Conservation (phyloP, 2,888 invertebrate genomes). For the Cryptocephalus primarius region DNA sequence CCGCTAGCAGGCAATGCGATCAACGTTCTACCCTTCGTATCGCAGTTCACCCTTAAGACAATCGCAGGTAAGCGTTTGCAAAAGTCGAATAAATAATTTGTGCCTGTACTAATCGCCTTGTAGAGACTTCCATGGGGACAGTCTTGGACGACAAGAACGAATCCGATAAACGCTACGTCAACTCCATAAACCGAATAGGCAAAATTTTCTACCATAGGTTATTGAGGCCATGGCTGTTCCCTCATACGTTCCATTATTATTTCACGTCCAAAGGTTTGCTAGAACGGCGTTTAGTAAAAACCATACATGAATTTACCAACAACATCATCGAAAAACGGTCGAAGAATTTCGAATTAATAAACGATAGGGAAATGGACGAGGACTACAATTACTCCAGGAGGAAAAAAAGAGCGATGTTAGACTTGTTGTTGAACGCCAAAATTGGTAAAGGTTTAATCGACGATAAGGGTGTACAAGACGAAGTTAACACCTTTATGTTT, state of each 20-base stretch:
- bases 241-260: slow-evolving; percentile 9
- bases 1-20: slow-evolving; percentile 5
- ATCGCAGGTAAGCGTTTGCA: slow-evolving; percentile 10
- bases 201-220: slow-evolving; percentile 15
- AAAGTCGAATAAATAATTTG: neutral
- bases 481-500: slow-evolving; percentile 52
- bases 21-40: slow-evolving; percentile 11
- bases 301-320: slow-evolving; percentile 21
- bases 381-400: slow-evolving; percentile 27
- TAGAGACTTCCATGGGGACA: slow-evolving; percentile 24
- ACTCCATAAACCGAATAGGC: slow-evolving; percentile 17
- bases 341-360: slow-evolving; percentile 3
- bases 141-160: slow-evolving; percentile 13
- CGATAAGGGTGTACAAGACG: slow-evolving; percentile 43
- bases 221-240: slow-evolving; percentile 20
- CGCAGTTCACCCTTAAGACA: slow-evolving; percentile 12
- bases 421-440: slow-evolving; percentile 20
- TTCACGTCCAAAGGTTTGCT: slow-evolving; percentile 6
- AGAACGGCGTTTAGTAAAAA: slow-evolving; percentile 14
- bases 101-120: slow-evolving; percentile 1
- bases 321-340: slow-evolving; percentile 16
- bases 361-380: slow-evolving; percentile 23
- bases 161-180: slow-evolving; percentile 16
- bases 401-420: slow-evolving; percentile 33
- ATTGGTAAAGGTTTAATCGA: slow-evolving; percentile 16